phyloP scores from a whole-genome alignment of 2,797 vertebrate species.

The Liasis olivaceus region DNA sequence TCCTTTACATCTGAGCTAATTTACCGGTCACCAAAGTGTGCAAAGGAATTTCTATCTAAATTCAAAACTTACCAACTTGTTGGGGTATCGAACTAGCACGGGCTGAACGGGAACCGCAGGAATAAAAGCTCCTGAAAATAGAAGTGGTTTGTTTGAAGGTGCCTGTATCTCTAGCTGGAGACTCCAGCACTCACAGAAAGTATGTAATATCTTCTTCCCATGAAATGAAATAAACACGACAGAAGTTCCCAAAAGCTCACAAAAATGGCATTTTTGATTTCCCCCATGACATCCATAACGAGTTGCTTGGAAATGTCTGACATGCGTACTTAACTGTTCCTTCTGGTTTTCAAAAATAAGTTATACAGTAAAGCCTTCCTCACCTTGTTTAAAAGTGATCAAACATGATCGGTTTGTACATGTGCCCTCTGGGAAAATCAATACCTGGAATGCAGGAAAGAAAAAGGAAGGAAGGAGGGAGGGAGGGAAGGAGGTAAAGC shows the following conservation, averaged over 20 bases:
- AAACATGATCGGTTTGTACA: constrained; percentile 98
- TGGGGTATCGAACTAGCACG: constrained; percentile 89
- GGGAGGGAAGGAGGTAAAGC: constrained; percentile 61
- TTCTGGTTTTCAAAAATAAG: background rate
- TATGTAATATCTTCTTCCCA: background rate
- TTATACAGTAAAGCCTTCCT: constrained; percentile 51
- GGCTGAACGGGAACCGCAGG: constrained; percentile 92
- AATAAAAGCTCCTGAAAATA: constrained; percentile 88
- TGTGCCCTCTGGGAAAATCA: constrained; percentile 97
- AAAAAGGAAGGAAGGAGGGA: background rate
- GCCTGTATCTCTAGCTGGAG: background rate
- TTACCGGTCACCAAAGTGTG: background rate
- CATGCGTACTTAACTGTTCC: background rate
- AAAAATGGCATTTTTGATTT: background rate
- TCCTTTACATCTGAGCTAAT: background rate
- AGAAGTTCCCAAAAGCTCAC: background rate
- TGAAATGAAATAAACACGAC: background rate
- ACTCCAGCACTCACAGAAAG: background rate
- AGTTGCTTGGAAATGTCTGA: background rate
- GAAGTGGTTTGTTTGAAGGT: constrained; percentile 5
- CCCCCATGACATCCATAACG: background rate
- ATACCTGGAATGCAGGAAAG: constrained; percentile 79
- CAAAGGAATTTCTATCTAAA: background rate
- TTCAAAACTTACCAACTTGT: constrained; percentile 83
- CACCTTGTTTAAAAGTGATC: constrained; percentile 98